Percentiles rank a stretch among this genome's conserved stretches.
phyloP scores from a whole-genome alignment of 2,888 invertebrate species.

The Tinea trinotella region DNA sequence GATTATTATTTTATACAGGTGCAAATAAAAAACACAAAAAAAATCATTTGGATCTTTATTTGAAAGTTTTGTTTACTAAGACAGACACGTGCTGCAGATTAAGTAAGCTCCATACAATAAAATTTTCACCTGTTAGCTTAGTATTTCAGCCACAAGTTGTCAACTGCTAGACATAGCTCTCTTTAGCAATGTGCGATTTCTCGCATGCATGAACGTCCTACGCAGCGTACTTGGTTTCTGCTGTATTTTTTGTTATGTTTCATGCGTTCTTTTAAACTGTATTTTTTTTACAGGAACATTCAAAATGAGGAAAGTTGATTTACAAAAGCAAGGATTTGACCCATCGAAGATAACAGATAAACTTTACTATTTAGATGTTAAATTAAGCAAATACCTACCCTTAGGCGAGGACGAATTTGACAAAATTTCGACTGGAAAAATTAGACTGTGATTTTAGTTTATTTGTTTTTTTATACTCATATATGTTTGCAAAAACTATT shows the following conservation, averaged over 20 bases:
- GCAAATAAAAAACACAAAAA: no score
- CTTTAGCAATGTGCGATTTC: neutral
- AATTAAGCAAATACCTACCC: constrained; percentile 78
- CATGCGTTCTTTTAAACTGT: neutral
- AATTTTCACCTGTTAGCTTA: no score
- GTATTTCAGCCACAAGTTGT: no score
- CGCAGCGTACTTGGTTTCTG: neutral
- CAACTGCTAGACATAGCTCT: no score
- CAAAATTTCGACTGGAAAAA: constrained; percentile 82
- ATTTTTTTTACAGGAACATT: constrained; percentile 84
- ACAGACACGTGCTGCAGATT: neutral
- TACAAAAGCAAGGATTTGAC: constrained; percentile 93
- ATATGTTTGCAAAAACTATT: neutral
- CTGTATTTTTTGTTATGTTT: neutral
- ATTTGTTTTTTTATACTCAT: neutral
- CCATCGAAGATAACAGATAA: constrained; percentile 79
- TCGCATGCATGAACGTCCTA: neutral
- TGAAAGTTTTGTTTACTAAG: no score
- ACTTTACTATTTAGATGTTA: constrained; percentile 83
- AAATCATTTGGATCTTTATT: no score
- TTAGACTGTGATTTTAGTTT: constrained; percentile 75
- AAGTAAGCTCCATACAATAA: no score
- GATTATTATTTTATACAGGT: no score
- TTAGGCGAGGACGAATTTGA: constrained; percentile 81
- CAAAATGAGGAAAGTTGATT: constrained; percentile 93